These are phyloP conservation scores for Taxidea taxus DNA, from an alignment of 2,113 vertebrate genomes.

Conservation along the genomic window DNA sequence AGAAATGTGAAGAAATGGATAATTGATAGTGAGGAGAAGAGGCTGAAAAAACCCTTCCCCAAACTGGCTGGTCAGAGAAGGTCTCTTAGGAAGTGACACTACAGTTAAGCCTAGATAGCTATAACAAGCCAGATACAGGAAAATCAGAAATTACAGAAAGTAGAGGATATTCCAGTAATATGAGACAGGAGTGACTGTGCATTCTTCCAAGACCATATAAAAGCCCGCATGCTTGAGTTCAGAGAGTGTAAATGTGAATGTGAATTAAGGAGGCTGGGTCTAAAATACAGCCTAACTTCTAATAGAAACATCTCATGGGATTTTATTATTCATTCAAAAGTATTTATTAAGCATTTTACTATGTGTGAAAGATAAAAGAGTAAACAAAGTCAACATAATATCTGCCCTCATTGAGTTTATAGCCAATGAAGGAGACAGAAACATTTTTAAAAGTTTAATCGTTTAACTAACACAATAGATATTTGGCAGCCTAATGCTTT, in stretches of 20 bases:
- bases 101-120: neutral
- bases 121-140: neutral
- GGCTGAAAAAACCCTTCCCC: neutral
- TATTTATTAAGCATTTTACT: neutral
- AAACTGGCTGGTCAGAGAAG: neutral
- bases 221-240: neutral
- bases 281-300: neutral
- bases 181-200: neutral
- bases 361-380: neutral
- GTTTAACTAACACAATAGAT: neutral
- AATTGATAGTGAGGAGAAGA: neutral
- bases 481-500: neutral
- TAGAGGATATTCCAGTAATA: no score
- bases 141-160: neutral
- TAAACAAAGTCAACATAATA: neutral
- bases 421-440: neutral
- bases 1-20: neutral
- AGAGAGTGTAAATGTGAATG: neutral
- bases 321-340: slow-evolving; percentile 2
- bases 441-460: neutral
- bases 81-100: neutral
- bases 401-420: neutral
- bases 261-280: neutral
- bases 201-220: neutral
- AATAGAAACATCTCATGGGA: neutral